A percentile compares a stretch with the other conserved stretches of the same genome.
phyloP scores from a whole-genome alignment of 2,888 invertebrate species.

The Stegophylla sp. region DNA sequence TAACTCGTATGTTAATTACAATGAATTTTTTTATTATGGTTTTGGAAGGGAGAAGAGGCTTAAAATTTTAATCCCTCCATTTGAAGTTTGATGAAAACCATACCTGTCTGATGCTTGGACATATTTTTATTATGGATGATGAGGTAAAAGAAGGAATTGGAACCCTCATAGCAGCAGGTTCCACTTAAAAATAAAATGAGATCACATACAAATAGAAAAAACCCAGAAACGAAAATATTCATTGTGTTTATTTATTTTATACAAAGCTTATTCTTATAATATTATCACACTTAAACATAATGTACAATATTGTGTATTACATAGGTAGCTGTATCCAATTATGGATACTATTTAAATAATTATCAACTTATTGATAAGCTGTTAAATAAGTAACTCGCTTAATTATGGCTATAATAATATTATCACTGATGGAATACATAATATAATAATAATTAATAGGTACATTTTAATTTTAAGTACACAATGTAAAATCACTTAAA shows the following conservation, averaged over 20 bases:
- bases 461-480: neutral
- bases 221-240: constrained; percentile 22
- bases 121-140: no score
- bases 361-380: constrained; percentile 8
- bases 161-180: no score
- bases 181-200: no score
- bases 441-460: neutral
- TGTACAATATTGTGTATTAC: neutral
- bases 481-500: neutral
- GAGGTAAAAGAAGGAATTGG: no score
- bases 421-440: constrained; percentile 5
- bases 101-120: no score
- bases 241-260: constrained; percentile 44
- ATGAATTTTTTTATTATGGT: no score
- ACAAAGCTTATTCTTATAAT: constrained; percentile 47
- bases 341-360: neutral
- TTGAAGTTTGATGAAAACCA: no score
- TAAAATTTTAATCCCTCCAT: no score
- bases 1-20: no score
- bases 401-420: no score
- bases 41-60: no score
- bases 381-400: neutral
- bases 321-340: neutral
- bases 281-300: constrained; percentile 46
- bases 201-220: neutral